Base-by-base conservation (phyloP, 2,888 invertebrate species). In the Clivina fossor region DNA sequence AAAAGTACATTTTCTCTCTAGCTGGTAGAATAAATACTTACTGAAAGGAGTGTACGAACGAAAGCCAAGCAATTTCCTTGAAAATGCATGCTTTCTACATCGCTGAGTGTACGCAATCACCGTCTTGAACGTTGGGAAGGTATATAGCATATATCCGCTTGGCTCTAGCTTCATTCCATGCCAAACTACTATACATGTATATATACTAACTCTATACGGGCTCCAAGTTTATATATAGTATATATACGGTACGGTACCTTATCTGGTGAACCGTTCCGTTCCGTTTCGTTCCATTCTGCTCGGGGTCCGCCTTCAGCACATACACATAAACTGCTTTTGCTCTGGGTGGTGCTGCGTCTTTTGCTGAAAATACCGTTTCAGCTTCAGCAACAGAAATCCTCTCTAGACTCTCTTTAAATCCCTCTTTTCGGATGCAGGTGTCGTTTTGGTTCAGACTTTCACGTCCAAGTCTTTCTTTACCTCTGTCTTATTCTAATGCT, bases 351-450 rank as follows among this genome's bases (percentile, higher is more conserved):
- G n/a, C n/a, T n/a, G n/a, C n/a, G n/a, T n/a, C n/a, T 3, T n/a
- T 13, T 48, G 33, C 51, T 50, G 30, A 50, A 51, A n/a, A n/a
- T n/a, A 33, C 51, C 51, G 50, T 50, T 48, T 50, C 50, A 50
- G 41, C 40, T 51, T 41, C 11, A 41, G 49, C n/a, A 49, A 49
- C 28, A 26, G 50, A 50, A 50, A 50, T 50, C 50, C 50, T 47
- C 47, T 38, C 38, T 38, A 38, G 38, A 38, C 38, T 43, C 43
- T 38, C 66, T 64, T 66, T 65, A 70, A 71, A 69, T 66, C 70
- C 69, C 65, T 68, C 64, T 66, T 71, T 65, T 70, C 70, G 69
- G 69, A 72, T 71, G 71, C 71, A 71, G 65, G 55, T 55, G 55
- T 55, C 37, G 55, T 55, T 13, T 15, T 16, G 16, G 40, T n/a